Conservation (phyloP, 2,113 vertebrate genomes). For the Salvator merianae region DNA sequence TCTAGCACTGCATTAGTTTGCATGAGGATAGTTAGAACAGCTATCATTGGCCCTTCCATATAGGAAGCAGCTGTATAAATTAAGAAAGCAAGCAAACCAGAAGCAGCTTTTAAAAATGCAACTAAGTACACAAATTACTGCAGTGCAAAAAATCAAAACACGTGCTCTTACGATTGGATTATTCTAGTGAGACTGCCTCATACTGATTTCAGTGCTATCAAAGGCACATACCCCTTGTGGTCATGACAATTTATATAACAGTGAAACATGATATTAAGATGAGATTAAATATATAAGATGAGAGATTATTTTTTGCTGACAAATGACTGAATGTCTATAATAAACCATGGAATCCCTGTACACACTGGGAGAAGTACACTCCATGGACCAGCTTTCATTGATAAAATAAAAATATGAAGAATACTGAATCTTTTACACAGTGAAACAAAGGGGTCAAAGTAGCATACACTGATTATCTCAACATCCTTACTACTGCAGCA, state of each 20-base stretch:
- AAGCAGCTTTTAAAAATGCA: background rate
- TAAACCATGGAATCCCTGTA: conserved; percentile 19
- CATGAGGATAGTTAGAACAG: background rate
- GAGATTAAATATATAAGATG: conserved; percentile 44
- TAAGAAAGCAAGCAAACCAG: background rate
- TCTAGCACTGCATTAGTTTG: background rate
- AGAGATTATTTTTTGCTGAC: conserved; percentile 41
- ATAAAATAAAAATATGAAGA: background rate
- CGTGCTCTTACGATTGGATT: conserved; percentile 29
- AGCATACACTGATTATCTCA: background rate
- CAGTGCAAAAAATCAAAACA: background rate
- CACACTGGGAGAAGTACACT: background rate
- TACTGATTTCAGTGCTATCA: conserved; percentile 31
- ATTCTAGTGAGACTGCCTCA: conserved; percentile 11
- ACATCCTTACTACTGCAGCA: background rate
- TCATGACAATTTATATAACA: conserved; percentile 37
- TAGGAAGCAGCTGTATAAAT: background rate
- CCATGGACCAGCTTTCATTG: background rate
- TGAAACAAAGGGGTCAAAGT: background rate
- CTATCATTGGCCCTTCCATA: background rate
- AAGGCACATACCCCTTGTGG: conserved; percentile 26
- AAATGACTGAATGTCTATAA: conserved; percentile 3
- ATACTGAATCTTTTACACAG: background rate
- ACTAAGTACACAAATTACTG: background rate
- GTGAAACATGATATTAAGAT: conserved; percentile 56